A percentile compares a stretch with the other conserved stretches of the same genome.
Conservation (phyloP, 2,888 invertebrate genomes). For the Drosophila crucigera region DNA sequence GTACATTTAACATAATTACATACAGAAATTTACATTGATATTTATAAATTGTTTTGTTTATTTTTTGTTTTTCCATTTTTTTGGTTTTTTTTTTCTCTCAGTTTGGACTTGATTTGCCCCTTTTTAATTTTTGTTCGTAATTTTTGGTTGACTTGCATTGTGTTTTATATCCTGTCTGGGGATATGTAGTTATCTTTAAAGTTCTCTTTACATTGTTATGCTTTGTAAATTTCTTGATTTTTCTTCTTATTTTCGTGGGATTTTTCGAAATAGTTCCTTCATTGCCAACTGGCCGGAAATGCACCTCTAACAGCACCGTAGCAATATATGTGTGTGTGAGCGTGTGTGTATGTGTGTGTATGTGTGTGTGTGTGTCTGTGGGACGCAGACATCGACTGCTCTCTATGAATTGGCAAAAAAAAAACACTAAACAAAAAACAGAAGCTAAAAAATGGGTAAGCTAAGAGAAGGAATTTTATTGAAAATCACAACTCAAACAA, state of each 20-base stretch:
- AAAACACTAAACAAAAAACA: not conserved
- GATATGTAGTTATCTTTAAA: constrained; percentile 30
- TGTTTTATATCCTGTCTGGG: constrained; percentile 18
- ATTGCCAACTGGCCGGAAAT: constrained; percentile 38
- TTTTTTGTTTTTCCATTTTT: constrained; percentile 8
- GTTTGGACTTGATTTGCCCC: constrained; percentile 19
- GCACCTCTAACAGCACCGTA: constrained; percentile 11
- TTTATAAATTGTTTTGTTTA: constrained; percentile 3
- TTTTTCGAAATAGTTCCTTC: constrained; percentile 15
- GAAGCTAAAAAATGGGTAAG: not conserved
- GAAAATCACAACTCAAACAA: not conserved
- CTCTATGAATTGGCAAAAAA: not conserved
- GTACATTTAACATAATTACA: constrained; percentile 60
- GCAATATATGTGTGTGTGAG: not conserved
- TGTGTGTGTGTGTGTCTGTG: not conserved
- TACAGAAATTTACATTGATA: constrained; percentile 74
- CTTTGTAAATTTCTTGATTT: not conserved
- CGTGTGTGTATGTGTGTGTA: not conserved
- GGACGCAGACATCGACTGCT: not conserved
- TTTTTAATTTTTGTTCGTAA: constrained; percentile 15
- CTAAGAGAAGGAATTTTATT: not conserved
- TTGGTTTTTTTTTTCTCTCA: constrained; percentile 8
- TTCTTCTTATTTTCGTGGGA: not conserved
- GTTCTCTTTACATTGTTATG: not conserved
- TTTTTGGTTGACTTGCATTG: constrained; percentile 5